These are phyloP conservation scores for Sebastes variabilis DNA, from an alignment of 2,797 vertebrate genomes.

Conservation along the genomic window DNA sequence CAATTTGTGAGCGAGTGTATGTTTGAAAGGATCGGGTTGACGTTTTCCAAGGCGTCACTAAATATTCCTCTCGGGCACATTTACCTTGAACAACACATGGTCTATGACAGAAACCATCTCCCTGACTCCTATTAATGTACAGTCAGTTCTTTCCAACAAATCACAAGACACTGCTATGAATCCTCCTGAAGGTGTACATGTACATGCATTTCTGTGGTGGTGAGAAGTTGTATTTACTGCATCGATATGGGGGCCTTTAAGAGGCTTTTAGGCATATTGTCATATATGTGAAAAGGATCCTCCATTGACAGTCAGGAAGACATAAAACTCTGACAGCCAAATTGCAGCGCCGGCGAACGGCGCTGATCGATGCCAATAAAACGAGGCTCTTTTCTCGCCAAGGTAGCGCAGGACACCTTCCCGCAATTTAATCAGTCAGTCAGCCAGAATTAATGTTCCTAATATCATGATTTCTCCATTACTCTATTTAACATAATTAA, in stretches of 20 bases:
- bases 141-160: conserved; percentile 13
- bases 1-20: conserved; percentile 47
- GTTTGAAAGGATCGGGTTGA: conserved; percentile 47
- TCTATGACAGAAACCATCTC: conserved; percentile 11
- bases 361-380: conserved; percentile 80
- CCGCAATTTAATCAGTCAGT: conserved; percentile 85
- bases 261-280: conserved; percentile 59
- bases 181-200: conserved; percentile 6
- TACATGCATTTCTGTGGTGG: neutral
- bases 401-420: conserved; percentile 81
- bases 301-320: conserved; percentile 62
- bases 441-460: conserved; percentile 84
- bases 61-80: conserved; percentile 44
- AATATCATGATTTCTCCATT: conserved; percentile 86
- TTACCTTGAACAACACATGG: conserved; percentile 48
- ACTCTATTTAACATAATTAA: conserved; percentile 88
- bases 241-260: conserved; percentile 18
- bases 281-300: conserved; percentile 52
- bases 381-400: conserved; percentile 70
- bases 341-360: conserved; percentile 57
- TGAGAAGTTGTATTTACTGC: conserved; percentile 38
- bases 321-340: conserved; percentile 69
- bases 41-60: conserved; percentile 29
- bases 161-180: neutral
- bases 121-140: conserved; percentile 1